These are phyloP conservation scores for Metopia argyrocephala DNA, from an alignment of 2,888 invertebrate genomes.

Conservation along the genomic window DNA sequence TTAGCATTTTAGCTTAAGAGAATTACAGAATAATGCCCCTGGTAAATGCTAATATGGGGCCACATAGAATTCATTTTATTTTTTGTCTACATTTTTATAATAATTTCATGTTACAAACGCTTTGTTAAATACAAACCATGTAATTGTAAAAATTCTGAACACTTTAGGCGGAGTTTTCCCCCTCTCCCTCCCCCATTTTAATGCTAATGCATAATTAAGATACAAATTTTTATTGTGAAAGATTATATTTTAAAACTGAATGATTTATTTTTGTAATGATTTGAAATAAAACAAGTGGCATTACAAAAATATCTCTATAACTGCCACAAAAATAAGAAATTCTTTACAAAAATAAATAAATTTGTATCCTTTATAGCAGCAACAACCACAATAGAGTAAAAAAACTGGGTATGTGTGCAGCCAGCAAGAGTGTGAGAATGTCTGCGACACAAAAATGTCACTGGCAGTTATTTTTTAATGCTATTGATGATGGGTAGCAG, in stretches of 20 bases:
- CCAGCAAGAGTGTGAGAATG: slow-evolving; percentile 55
- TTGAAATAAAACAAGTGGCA: neutral
- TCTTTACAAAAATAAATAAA: slow-evolving; percentile 3
- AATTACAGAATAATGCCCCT: no score
- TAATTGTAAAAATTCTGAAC: neutral
- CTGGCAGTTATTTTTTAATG: slow-evolving; percentile 72
- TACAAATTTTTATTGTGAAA: slow-evolving; percentile 75
- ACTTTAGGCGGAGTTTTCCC: slow-evolving; percentile 25
- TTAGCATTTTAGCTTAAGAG: no score
- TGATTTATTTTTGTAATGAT: slow-evolving; percentile 38
- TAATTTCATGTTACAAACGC: no score
- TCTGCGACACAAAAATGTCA: slow-evolving; percentile 76
- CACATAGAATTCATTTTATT: no score
- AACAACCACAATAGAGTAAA: slow-evolving; percentile 15
- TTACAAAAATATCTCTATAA: neutral
- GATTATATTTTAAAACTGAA: slow-evolving; percentile 67
- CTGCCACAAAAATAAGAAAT: neutral
- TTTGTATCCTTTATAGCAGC: neutral
- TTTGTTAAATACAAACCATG: neutral
- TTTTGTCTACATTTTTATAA: no score
- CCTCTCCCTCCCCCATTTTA: neutral
- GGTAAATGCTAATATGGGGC: no score
- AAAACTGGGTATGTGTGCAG: slow-evolving; percentile 38
- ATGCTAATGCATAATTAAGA: slow-evolving; percentile 65
- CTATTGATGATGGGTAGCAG: slow-evolving; percentile 73